Evolutionary conservation across 2,888 invertebrate species (phyloP).

Genomic region (Philereme vetulata): DNA sequence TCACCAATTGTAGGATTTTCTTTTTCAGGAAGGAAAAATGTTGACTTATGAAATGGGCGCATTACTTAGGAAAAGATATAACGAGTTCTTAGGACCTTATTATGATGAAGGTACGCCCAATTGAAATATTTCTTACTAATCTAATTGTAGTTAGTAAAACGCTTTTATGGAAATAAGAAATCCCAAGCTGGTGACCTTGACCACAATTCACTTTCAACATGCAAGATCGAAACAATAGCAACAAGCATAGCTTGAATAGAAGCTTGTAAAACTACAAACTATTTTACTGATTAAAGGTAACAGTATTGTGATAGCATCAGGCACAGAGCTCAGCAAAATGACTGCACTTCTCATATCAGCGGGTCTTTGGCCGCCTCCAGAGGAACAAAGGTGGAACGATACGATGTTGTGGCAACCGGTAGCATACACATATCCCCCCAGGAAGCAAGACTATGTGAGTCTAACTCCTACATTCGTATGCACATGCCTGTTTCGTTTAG

Average conservation of each 20-base stretch:
- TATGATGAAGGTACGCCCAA: constrained; percentile 65
- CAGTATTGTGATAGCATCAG: constrained; percentile 85
- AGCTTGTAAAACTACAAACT: background rate
- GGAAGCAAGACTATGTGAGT: constrained; percentile 70
- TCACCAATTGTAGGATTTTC: constrained; percentile 15
- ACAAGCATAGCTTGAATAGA: background rate
- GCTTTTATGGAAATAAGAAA: too few species aligned
- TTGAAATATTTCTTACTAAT: too few species aligned
- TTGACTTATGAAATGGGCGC: constrained; percentile 83
- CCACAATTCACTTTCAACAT: too few species aligned
- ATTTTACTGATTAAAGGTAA: constrained; percentile 47
- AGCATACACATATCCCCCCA: constrained; percentile 78
- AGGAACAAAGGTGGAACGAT: constrained; percentile 78
- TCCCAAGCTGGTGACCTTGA: too few species aligned
- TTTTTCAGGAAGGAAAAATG: constrained; percentile 81
- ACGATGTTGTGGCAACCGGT: constrained; percentile 85
- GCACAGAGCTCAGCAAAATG: constrained; percentile 89
- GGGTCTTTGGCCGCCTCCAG: constrained; percentile 86
- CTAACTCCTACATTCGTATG: constrained; percentile 9
- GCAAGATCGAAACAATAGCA: too few species aligned
- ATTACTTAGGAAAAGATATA: constrained; percentile 80
- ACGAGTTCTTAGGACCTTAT: constrained; percentile 74
- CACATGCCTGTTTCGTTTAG: background rate
- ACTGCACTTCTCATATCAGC: constrained; percentile 88
- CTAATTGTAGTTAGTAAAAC: too few species aligned